Conservation (phyloP, 2,113 vertebrate species). For the Dicrurus megarhynchus region DNA sequence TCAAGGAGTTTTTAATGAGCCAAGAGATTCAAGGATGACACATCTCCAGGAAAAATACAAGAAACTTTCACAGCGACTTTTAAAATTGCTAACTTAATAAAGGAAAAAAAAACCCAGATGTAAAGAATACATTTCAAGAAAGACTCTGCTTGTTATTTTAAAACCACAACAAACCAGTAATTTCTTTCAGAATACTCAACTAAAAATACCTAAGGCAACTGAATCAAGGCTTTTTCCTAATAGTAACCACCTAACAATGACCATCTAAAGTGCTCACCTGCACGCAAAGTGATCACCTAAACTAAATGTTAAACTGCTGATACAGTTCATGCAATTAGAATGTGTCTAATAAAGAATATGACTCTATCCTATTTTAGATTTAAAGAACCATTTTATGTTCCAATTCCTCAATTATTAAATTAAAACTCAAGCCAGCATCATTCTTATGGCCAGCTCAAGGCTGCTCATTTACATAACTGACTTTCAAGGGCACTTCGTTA, state of each 20-base stretch:
- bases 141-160: not conserved
- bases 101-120: not conserved
- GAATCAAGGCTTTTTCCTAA: not conserved
- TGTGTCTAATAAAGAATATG: conserved; percentile 8
- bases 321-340: not conserved
- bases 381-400: conserved; percentile 34
- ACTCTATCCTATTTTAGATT: not conserved
- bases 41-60: not conserved
- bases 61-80: not conserved
- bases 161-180: not conserved
- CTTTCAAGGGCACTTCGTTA: conserved; percentile 52
- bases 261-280: not conserved
- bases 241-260: not conserved
- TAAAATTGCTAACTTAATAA: not conserved
- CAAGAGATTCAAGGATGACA: not conserved
- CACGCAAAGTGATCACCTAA: not conserved
- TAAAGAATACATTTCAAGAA: not conserved
- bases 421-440: conserved; percentile 13
- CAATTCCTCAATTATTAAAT: conserved; percentile 42
- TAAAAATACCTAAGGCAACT: not conserved
- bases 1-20: not conserved
- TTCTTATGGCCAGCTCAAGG: conserved; percentile 40
- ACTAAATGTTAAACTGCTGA: not conserved
- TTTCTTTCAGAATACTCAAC: not conserved
- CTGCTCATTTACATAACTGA: conserved; percentile 50